These are phyloP conservation scores for Passer domesticus DNA, from an alignment of 2,113 vertebrate species.

Conservation along the genomic window DNA sequence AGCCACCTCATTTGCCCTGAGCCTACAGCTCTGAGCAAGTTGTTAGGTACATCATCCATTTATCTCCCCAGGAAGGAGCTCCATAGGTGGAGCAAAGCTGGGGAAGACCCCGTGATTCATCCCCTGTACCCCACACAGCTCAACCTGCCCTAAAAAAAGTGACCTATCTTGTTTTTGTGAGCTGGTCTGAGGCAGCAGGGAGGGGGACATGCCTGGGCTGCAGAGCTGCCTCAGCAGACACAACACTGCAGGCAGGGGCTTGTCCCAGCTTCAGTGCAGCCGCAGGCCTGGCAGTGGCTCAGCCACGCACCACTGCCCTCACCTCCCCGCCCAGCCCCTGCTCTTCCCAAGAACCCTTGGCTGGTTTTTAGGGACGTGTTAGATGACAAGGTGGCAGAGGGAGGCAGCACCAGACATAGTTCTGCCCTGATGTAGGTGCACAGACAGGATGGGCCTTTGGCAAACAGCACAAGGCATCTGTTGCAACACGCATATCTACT, in stretches of 20 bases:
- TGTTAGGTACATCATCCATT: background rate
- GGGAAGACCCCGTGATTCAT: background rate
- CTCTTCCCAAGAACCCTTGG: background rate
- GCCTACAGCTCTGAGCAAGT: background rate
- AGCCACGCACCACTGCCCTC: background rate
- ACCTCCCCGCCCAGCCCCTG: background rate
- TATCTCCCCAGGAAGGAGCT: background rate
- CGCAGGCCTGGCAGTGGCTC: accelerated
- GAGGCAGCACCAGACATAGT: background rate
- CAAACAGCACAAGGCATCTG: background rate
- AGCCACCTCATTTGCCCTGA: background rate
- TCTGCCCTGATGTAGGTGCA: background rate
- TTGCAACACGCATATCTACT: background rate
- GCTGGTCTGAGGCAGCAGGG: background rate
- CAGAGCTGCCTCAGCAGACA: background rate
- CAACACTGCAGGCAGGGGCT: background rate
- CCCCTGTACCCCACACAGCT: background rate
- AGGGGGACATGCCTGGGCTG: background rate
- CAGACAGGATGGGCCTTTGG: background rate
- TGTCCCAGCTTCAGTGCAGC: background rate
- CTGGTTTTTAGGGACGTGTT: background rate
- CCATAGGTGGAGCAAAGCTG: background rate
- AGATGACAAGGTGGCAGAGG: background rate
- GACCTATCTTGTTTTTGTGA: accelerated
- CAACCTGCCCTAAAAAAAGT: background rate